Evolutionary conservation across 23 tunicate genomes (phyloP), one percentile per base, ranked within the genome.

Genomic region (Corella eumyota): DNA sequence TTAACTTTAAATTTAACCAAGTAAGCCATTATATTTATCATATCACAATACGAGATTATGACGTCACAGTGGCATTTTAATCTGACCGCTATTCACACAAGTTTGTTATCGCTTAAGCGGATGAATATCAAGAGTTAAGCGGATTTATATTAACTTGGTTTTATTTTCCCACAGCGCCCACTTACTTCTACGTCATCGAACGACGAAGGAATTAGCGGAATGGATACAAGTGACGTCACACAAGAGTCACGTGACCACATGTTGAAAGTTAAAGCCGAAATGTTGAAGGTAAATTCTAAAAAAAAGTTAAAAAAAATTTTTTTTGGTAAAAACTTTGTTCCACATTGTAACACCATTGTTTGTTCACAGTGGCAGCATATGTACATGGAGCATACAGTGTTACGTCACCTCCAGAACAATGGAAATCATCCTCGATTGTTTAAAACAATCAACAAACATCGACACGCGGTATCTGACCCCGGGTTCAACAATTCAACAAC

Each of bases 401-500:
- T 32, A 61, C 58, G 62, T 45, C 73, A 37, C 4, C 20, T 24
- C 70, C 17, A 31, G 30, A 64, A 29, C 38, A 34, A 36, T 13
- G 24, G 61, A 30, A 36, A 67, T 38, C 29, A 60, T 34, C 3
- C 64, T 64, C n/a, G 19, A 27, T 50, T 82, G 25, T 81, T 60
- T 64, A 59, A 52, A 53, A 72, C 78, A 30, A 37, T 83, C 13
- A 51, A 63, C 24, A 76, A 70, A 27, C 94, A 84, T 33, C 71
- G 94, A 25, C 94, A 84, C 78, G 72, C 94, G 1, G 66, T 65
- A 9, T 84, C 94, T 17, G 94, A 84, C 38, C 83, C 94, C 19
- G 70, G 82, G 9, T 81, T 67, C 50, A 58, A 66, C 64, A n/a
- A n/a, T n/a, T n/a, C n/a, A n/a, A n/a, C n/a, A n/a, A 61, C 61